A percentile compares a stretch with the other conserved stretches of the same genome.
These are phyloP conservation scores for Acinonyx jubatus DNA, from an alignment of 2,113 vertebrate species.

Conservation along the genomic window DNA sequence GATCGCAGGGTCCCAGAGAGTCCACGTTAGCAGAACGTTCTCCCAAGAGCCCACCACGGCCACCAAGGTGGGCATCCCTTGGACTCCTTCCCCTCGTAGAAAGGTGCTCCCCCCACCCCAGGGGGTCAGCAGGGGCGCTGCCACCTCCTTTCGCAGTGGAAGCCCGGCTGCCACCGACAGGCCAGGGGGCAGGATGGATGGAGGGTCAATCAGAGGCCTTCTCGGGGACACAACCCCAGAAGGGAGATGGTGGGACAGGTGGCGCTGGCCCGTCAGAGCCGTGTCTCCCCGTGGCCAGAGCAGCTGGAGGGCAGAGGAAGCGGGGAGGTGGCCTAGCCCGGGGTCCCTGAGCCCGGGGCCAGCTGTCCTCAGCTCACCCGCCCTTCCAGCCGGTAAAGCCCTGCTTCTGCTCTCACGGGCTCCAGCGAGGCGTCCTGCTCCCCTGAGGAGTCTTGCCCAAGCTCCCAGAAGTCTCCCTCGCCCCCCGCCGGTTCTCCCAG, in stretches of 20 bases:
- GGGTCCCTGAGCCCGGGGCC: background rate
- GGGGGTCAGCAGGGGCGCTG: no score
- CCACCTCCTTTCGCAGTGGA: background rate
- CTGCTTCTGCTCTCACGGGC: no score
- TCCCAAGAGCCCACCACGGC: no score
- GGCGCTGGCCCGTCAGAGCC: background rate
- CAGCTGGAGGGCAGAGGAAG: background rate
- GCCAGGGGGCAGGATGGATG: background rate
- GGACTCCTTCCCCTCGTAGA: rapidly evolving
- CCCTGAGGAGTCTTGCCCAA: rapidly evolving
- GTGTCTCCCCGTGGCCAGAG: no score
- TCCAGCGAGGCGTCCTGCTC: rapidly evolving
- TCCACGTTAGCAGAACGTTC: background rate
- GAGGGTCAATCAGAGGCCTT: background rate
- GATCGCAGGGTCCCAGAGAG: background rate
- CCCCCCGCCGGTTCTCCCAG: no score
- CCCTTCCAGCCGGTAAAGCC: background rate
- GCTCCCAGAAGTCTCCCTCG: background rate
- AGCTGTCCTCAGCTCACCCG: background rate
- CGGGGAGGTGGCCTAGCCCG: rapidly evolving
- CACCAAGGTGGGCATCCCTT: rapidly evolving
- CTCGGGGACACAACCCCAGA: background rate
- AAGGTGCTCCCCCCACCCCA: no score
- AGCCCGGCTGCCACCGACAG: rapidly evolving
- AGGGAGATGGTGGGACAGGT: background rate